Base-by-base conservation (phyloP, 2,888 invertebrate species). In the Lymantria monacha region DNA sequence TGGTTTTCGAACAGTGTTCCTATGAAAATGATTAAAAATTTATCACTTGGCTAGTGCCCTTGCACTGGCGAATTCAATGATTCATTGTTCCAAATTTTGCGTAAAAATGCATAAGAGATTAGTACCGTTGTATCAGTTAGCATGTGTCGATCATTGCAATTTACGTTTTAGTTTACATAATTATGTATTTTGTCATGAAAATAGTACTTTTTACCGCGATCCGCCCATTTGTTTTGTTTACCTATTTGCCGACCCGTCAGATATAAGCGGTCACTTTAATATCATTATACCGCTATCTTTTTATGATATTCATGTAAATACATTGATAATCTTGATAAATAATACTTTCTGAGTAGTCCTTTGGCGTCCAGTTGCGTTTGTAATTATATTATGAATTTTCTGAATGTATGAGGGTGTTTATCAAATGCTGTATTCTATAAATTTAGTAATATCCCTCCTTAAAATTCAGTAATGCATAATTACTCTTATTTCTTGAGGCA, bases 171-270 rank as follows among this genome's bases (percentile, higher is more conserved):
- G 44, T 54, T 47, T 44, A 43, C 50, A 48, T 59, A 60, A 45
- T 53, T 22, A 44, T 33, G 51, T 55, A 55, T 53, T 66, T 59
- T 61, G 49, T 58, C 56, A 54, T 55, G 61, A 54, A 59, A 58
- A 54, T 41, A 42, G 43, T 42, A 51, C 22, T 41, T 53, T 70
- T 63, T 66, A 54, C 31, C 53, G 56, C 68, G 74, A 70, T 79
- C 74, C 74, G 70, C 72, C 77, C 72, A 65, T 70, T 66, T 83
- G 85, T 85, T 88, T 87, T 90, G 89, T 89, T 90, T 90, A 89
- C 85, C 65, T 79, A 73, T 73, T 76, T 70, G 70, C 79, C 79
- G 81, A 79, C 78, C 52, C 61, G 60, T 51, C 48, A 51, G 51
- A 54, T 54, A 53, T 50, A 45, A 50, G 46, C 44, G 53, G 46